Evolutionary conservation across 2,113 vertebrate species (phyloP).

Genomic region (Ovibos moschatus): DNA sequence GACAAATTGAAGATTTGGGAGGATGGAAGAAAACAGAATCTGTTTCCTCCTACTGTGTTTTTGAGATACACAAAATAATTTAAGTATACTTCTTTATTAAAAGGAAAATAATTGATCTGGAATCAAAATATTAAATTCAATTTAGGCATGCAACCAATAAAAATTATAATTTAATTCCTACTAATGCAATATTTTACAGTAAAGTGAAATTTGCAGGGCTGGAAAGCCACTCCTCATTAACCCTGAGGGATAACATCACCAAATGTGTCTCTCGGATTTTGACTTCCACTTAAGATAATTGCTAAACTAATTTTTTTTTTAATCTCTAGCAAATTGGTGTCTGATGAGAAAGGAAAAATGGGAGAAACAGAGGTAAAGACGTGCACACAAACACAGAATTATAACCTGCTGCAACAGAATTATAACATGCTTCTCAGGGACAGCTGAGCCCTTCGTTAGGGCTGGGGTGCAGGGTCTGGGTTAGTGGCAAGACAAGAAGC

Average conservation of each 20-base stretch:
- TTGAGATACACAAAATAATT: background rate
- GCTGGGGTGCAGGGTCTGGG: background rate
- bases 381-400: background rate
- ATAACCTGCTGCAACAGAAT: background rate
- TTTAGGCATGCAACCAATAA: background rate
- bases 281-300: background rate
- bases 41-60: background rate
- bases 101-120: background rate
- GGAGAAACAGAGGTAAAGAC: background rate
- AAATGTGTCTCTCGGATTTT: background rate
- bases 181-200: background rate
- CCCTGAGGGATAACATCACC: background rate
- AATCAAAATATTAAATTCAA: background rate
- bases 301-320: background rate
- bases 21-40: background rate
- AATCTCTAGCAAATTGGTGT: background rate
- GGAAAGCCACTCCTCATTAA: background rate
- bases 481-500: background rate
- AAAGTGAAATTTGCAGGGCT: background rate
- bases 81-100: background rate
- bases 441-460: accelerated
- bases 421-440: background rate
- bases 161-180: background rate
- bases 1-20: background rate
- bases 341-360: background rate